Percentiles rank a stretch among this genome's conserved stretches.
Conservation (phyloP, 2,113 vertebrate species). For the Eptesicus fuscus region DNA sequence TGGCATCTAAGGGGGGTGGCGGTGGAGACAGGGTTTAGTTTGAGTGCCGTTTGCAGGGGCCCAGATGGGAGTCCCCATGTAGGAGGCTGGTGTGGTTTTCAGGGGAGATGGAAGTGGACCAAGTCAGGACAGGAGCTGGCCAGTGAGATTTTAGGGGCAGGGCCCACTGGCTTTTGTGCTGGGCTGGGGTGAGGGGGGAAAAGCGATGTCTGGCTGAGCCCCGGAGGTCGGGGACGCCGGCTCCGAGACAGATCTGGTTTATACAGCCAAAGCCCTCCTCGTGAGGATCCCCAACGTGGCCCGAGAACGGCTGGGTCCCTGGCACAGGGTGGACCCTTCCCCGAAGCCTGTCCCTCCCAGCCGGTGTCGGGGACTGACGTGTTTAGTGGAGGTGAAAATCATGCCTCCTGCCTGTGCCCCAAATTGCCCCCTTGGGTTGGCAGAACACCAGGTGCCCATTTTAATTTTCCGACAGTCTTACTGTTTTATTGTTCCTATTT, state of each 20-base stretch:
- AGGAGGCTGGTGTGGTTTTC: background rate
- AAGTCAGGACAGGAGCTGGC: background rate
- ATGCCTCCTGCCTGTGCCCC: conserved; percentile 38
- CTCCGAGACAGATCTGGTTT: background rate
- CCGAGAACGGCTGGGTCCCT: background rate
- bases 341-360: background rate
- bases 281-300: background rate
- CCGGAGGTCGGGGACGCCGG: background rate
- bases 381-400: conserved; percentile 70
- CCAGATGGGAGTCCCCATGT: background rate
- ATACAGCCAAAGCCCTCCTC: background rate
- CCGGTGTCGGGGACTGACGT: background rate
- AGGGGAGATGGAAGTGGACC: background rate
- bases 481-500: conserved; percentile 72
- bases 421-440: conserved; percentile 49
- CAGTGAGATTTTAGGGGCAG: background rate
- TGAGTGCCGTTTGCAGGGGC: background rate
- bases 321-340: background rate
- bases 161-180: background rate
- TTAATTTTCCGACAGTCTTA: conserved; percentile 58
- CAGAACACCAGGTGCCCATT: conserved; percentile 64
- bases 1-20: background rate
- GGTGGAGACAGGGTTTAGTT: too few relatives aligned
- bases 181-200: background rate
- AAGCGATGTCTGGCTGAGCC: background rate